Conservation (phyloP, 2,113 vertebrate species). For the Panurus biarmicus region DNA sequence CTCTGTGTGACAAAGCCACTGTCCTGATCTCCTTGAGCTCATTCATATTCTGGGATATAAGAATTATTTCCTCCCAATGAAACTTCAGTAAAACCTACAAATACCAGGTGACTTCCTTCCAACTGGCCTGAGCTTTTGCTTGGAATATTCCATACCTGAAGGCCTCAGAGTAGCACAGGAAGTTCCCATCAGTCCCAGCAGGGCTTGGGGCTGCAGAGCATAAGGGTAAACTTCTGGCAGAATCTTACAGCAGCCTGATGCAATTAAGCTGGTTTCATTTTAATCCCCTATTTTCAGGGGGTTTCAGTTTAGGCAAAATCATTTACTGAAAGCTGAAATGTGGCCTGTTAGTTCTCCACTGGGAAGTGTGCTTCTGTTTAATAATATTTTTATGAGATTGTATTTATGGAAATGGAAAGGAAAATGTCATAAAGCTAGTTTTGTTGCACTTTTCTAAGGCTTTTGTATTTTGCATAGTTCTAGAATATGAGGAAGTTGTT, state of each 20-base stretch:
- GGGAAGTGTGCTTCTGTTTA: slow-evolving; percentile 42
- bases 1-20: background rate
- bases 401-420: slow-evolving; percentile 47
- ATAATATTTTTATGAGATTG: slow-evolving; percentile 49
- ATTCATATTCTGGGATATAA: background rate
- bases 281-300: slow-evolving; percentile 33
- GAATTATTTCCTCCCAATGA: background rate
- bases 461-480: slow-evolving; percentile 42
- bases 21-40: background rate
- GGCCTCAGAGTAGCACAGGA: background rate
- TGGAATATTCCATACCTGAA: background rate
- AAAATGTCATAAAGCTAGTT: slow-evolving; percentile 41
- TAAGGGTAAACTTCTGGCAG: background rate
- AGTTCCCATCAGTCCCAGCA: background rate
- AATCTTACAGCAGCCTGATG: background rate
- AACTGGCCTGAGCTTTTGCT: background rate
- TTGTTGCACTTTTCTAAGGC: slow-evolving; percentile 56
- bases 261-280: background rate
- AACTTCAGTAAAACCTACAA: background rate
- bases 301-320: background rate
- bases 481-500: background rate
- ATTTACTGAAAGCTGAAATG: background rate
- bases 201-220: background rate
- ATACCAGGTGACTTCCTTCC: background rate
- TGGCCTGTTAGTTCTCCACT: background rate